A percentile compares a stretch with the other conserved stretches of the same genome.
Conservation (phyloP, 2,113 vertebrate genomes). For the Pachyramphus minor region DNA sequence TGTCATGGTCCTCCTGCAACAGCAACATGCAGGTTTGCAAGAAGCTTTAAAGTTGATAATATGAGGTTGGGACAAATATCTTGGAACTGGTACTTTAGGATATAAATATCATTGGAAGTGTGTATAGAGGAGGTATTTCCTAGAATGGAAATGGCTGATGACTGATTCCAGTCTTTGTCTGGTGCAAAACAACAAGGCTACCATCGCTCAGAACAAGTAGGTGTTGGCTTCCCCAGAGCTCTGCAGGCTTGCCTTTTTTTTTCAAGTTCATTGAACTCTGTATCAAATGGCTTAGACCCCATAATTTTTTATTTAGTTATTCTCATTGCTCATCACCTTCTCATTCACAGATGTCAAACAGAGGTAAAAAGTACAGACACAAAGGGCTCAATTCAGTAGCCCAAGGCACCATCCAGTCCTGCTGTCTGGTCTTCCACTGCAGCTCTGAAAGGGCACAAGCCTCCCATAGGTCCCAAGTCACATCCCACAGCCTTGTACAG, state of each 20-base stretch:
- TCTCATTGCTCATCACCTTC: not conserved
- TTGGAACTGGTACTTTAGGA: not conserved
- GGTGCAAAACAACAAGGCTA: not conserved
- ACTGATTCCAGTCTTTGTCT: not conserved
- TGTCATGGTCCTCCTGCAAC: slow-evolving; percentile 79
- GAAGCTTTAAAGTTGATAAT: not conserved
- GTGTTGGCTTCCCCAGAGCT: not conserved
- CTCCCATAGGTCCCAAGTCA: not conserved
- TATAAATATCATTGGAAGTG: not conserved
- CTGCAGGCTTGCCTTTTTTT: not conserved
- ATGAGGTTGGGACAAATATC: not conserved
- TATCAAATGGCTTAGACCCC: not conserved
- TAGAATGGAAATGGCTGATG: not conserved
- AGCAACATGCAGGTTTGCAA: not conserved
- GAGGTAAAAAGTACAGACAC: not conserved
- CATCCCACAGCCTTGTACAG: not conserved
- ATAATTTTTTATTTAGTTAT: not conserved
- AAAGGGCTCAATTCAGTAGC: not conserved
- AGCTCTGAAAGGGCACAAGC: not conserved
- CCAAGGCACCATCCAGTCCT: not conserved
- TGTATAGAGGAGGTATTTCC: not conserved
- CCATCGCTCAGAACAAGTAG: not conserved
- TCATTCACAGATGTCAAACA: not conserved
- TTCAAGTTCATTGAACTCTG: not conserved
- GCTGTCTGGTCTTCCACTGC: not conserved